Percentiles rank a stretch among this genome's conserved stretches.
Evolutionary conservation across 2,888 invertebrate genomes (phyloP).

Genomic region (Busseola fusca): DNA sequence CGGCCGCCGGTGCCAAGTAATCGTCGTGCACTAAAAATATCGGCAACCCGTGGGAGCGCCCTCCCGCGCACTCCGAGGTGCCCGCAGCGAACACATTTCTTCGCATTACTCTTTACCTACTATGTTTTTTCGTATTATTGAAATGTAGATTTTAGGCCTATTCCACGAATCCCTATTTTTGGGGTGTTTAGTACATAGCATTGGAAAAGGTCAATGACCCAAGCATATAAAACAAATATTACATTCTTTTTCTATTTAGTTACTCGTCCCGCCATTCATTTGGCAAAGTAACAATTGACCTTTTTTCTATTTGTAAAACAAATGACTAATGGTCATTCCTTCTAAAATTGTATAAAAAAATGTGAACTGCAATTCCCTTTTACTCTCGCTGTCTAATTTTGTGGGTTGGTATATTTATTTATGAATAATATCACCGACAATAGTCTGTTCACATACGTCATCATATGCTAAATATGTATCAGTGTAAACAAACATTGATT

Average conservation of each 20-base stretch:
- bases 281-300: conserved; percentile 50
- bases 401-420: conserved; percentile 11
- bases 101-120: conserved; percentile 76
- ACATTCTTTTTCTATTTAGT: conserved; percentile 41
- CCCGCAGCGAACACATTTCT: conserved; percentile 85
- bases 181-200: conserved; percentile 28
- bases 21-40: conserved; percentile 91
- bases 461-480: conserved; percentile 44
- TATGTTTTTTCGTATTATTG: conserved; percentile 66
- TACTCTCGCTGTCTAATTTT: neutral
- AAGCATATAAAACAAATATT: conserved; percentile 2
- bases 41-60: conserved; percentile 89
- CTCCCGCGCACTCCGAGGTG: conserved; percentile 87
- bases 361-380: conserved; percentile 8
- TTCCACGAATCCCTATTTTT: conserved; percentile 42
- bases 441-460: conserved; percentile 44
- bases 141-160: conserved; percentile 48
- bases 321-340: conserved; percentile 42
- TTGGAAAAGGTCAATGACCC: conserved; percentile 37
- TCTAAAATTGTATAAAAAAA: conserved; percentile 1
- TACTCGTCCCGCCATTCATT: conserved; percentile 36
- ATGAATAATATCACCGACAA: conserved; percentile 45
- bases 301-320: conserved; percentile 44
- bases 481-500: conserved; percentile 57
- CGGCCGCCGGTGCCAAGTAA: conserved; percentile 91